A percentile compares a stretch with the other conserved stretches of the same genome.
phyloP scores from a whole-genome alignment of 2,113 vertebrate genomes.

The Rhabdomys dilectus region DNA sequence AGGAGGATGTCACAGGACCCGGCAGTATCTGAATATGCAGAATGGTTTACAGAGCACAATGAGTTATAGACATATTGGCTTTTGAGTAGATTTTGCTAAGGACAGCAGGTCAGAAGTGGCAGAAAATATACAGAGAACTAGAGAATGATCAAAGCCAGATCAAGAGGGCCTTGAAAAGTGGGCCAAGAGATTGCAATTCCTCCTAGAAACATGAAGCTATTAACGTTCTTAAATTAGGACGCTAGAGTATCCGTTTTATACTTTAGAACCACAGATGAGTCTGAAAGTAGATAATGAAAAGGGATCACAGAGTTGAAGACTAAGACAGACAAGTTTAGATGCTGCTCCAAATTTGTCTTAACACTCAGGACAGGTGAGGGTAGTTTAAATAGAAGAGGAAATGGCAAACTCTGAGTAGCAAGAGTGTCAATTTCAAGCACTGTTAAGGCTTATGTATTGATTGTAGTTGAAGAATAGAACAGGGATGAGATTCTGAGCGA shows the following conservation, averaged over 20 bases:
- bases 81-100: background rate
- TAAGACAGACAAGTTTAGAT: background rate
- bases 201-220: background rate
- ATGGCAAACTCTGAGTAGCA: background rate
- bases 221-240: background rate
- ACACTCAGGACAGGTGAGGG: background rate
- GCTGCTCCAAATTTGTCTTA: background rate
- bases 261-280: background rate
- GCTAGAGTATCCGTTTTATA: background rate
- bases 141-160: background rate
- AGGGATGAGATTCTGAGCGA: background rate
- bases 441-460: background rate
- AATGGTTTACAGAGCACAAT: background rate
- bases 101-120: background rate
- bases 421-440: background rate
- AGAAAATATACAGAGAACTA: background rate
- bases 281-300: background rate
- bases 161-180: background rate
- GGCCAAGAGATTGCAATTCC: background rate
- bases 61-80: background rate
- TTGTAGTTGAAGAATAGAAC: background rate
- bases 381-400: background rate
- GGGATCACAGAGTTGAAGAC: background rate
- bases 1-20: background rate
- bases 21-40: background rate